A percentile compares a stretch with the other conserved stretches of the same genome.
phyloP scores from a whole-genome alignment of 2,113 vertebrate genomes.

The Halcyon malimbica region DNA sequence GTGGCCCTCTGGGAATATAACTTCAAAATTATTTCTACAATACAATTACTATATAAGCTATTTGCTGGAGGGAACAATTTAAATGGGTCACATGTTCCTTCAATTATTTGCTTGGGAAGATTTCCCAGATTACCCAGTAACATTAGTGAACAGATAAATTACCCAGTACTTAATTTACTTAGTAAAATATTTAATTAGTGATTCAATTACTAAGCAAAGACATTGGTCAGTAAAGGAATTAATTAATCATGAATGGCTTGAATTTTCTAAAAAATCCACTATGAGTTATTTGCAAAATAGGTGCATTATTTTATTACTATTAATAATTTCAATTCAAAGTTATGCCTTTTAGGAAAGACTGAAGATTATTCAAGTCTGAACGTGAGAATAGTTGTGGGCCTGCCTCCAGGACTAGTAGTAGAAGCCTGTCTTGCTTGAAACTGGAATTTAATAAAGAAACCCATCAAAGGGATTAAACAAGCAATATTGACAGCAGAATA shows the following conservation, averaged over 20 bases:
- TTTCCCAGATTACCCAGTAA: slow-evolving; percentile 5
- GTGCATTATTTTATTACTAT: neutral
- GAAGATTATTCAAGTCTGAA: neutral
- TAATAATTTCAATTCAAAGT: neutral
- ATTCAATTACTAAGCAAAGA: slow-evolving; percentile 7
- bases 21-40: neutral
- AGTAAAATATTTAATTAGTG: neutral
- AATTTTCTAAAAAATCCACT: neutral
- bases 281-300: neutral
- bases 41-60: neutral
- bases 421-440: neutral
- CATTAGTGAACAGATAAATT: neutral
- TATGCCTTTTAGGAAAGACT: neutral
- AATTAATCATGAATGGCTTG: neutral
- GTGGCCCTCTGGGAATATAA: neutral
- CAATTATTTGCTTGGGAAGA: neutral
- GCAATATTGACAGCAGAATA: neutral
- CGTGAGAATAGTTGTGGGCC: neutral
- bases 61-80: neutral
- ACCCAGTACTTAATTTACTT: neutral
- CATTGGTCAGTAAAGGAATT: neutral
- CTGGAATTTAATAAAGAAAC: neutral
- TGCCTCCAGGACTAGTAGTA: neutral
- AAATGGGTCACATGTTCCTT: neutral
- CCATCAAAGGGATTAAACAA: neutral